Evolutionary conservation across 2,888 invertebrate genomes (phyloP), one percentile per base, ranked within the genome.

Genomic region (Gastracanthus pulcherrimus): DNA sequence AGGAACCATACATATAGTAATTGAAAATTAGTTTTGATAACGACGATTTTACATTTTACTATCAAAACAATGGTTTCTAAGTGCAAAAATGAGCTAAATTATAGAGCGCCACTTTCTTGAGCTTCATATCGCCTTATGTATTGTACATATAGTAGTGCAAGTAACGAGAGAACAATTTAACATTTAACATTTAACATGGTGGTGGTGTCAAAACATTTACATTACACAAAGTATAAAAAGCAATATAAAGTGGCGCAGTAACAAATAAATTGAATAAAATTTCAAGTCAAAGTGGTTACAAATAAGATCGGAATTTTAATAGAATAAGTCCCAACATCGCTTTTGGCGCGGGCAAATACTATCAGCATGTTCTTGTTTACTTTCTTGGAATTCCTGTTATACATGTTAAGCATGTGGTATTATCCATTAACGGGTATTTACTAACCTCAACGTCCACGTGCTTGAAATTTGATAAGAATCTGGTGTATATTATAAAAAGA

Each of bases 271-370:
- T 19, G 75, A 64, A 76, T 79, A 79, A 72, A 76, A 79, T 82
- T 75, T 82, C 75, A 75, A 78, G 78, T 70, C 23, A 3, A 77
- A 78, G 26, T 41, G 41, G 16, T 76, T 64, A 69, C 6, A 16
- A 82, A 83, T 88, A 86, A 86, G 87, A 84, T 85, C 34, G 26
- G 70, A 74, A 45, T 26, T 62, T 58, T 41, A 64, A 79, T 85
- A 85, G 85, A 84, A 85, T 87, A 60, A 85, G 84, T 86, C 87
- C 88, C 88, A 87, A 87, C 86, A 87, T 88, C 86, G 89, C 90
- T 91, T 91, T 90, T 89, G 91, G 90, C 88, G 91, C 91, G 91
- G 91, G 91, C 91, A 86, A 86, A 85, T 78, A 76, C 84, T 86
- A 85, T 75, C 4, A 71, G 80, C 80, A 83, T 83, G 77, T 55